Percentiles rank a stretch among this genome's conserved stretches.
phyloP scores from a whole-genome alignment of 23 tunicate genomes.

The Trididemnum nubilum region DNA sequence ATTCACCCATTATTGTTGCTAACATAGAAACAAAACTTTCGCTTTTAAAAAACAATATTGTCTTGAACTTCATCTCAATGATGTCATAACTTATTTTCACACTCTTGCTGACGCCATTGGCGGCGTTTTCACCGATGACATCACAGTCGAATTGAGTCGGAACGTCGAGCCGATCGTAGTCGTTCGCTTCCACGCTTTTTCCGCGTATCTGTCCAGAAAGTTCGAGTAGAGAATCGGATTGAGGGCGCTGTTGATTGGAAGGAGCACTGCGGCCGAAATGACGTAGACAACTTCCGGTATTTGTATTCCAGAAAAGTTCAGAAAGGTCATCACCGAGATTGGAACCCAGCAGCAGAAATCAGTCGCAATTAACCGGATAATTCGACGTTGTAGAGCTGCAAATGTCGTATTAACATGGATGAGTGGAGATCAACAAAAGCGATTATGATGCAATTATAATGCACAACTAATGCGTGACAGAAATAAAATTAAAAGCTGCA shows the following conservation, averaged over 20 bases:
- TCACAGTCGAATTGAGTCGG: neutral
- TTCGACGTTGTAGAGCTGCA: conserved; percentile 42
- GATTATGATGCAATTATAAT: no score
- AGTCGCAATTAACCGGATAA: conserved; percentile 41
- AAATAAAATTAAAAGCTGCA: no score
- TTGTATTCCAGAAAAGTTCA: conserved; percentile 30
- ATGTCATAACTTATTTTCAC: no score
- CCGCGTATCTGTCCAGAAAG: conserved; percentile 32
- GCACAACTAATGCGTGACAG: no score
- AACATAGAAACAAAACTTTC: no score
- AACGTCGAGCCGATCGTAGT: neutral
- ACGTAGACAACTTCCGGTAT: conserved; percentile 50
- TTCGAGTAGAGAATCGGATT: conserved; percentile 47
- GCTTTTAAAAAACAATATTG: no score
- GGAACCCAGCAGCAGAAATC: conserved; percentile 74
- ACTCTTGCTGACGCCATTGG: neutral
- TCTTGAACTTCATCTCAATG: no score
- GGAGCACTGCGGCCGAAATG: conserved; percentile 47
- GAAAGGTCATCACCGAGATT: conserved; percentile 40
- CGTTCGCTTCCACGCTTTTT: conserved; percentile 31
- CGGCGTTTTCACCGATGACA: conserved; percentile 1
- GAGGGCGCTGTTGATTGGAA: conserved; percentile 61
- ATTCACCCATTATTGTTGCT: no score
- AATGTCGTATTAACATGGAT: no score
- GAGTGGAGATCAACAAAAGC: neutral